Conservation (phyloP, 2,888 invertebrate genomes). For the Dasysyrphus albostriatus region DNA sequence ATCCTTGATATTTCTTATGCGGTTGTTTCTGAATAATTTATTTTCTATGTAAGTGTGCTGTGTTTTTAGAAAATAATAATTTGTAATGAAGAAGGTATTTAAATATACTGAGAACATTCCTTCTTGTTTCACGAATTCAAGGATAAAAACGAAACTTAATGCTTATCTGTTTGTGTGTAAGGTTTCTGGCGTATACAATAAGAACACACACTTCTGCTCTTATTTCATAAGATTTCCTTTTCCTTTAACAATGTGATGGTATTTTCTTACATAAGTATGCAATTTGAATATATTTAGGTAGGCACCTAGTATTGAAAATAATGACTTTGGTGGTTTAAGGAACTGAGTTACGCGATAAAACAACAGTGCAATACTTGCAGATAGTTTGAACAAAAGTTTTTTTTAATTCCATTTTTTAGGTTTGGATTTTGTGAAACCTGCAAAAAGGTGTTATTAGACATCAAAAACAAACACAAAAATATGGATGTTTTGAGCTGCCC, state of each 20-base stretch:
- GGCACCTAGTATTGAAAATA: too few relatives aligned
- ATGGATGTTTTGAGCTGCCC: too few relatives aligned
- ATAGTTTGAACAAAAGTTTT: too few relatives aligned
- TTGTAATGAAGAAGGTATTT: neutral
- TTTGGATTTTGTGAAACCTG: too few relatives aligned
- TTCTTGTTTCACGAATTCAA: neutral
- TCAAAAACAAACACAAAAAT: too few relatives aligned
- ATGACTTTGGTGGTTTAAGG: too few relatives aligned
- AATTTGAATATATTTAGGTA: neutral
- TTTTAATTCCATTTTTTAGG: too few relatives aligned
- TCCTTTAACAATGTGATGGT: neutral
- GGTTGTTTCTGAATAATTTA: slow-evolving; percentile 16
- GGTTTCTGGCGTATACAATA: neutral
- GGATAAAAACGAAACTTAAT: neutral
- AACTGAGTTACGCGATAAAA: too few relatives aligned
- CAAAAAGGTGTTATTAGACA: too few relatives aligned
- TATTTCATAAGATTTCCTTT: neutral
- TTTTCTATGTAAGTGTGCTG: slow-evolving; percentile 17
- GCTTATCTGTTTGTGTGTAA: neutral
- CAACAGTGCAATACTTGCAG: too few relatives aligned
- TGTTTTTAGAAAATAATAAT: slow-evolving; percentile 13
- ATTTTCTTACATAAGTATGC: neutral
- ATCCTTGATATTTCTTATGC: slow-evolving; percentile 18
- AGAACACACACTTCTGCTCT: neutral
- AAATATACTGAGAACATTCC: neutral